Base-by-base conservation (phyloP, 1,140 invertebrate genomes). In the Cardiocondyla obscurior region DNA sequence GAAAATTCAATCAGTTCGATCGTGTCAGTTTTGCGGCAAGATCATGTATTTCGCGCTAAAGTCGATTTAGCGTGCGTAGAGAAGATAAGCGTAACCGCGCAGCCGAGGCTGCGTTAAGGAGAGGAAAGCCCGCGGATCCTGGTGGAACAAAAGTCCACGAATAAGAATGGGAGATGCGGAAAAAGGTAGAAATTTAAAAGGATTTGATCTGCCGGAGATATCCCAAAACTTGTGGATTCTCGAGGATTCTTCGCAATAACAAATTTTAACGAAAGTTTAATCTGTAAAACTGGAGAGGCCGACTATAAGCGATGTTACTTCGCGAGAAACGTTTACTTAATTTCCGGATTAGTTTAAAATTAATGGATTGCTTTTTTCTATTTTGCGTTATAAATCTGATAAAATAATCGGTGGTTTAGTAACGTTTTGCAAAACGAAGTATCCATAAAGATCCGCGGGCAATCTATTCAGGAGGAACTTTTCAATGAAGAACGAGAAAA, bases 1-100 rank as follows among this genome's bases (percentile, higher is more conserved):
- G 74, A 87, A 87, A 84, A 87, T 84, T 86, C 86, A 84, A 87
- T 87, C 81, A 82, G 58, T 62, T 64, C 85, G 58, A 81, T 87
- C 84, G 85, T 58, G 81, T 72, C 70, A 76, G 53, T 53, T 64
- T 83, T 76, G 42, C 28, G 64, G n/a, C 4, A 2, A 51, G 42
- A 65, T 53, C 69, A 49, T 64, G 73, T 70, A 81, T 82, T 82
- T 44, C 62, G n/a, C n/a, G 33, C 16, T 60, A 33, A 74, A 46
- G 44, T 73, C 67, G 28, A 73, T 81, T 42, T 73, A 73, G 67
- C 46, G 16, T 73, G 30, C 39, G 25, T 55, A 46, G 42, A 44
- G 39, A 81, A 70, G 53, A 81, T 58, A 42, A 69, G 28, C 64
- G 57, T 16, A 67, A 28, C 0, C 10, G 30, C 12, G 4, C 33